Evolutionary conservation across 2,888 invertebrate species (phyloP).

Genomic region (Scaeva pyrastri): DNA sequence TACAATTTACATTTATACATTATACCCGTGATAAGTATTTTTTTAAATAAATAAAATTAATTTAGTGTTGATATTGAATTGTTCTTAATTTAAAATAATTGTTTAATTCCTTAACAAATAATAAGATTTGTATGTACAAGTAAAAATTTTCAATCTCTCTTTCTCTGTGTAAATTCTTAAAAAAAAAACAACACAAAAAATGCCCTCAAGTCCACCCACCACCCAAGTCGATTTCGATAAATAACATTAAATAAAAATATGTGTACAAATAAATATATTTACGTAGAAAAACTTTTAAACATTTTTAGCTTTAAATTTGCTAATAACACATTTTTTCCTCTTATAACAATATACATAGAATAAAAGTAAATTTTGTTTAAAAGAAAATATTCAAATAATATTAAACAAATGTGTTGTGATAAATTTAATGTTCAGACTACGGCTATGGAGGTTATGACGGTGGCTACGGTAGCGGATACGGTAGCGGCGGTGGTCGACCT

Average conservation of each 20-base stretch:
- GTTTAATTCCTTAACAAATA: neutral
- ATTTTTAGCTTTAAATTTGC: constrained; percentile 59
- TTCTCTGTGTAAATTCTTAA: neutral
- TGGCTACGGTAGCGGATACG: constrained; percentile 94
- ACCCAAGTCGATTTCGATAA: constrained; percentile 54
- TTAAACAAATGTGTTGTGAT: constrained; percentile 70
- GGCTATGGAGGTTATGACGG: constrained; percentile 85
- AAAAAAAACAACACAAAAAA: constrained; percentile 23
- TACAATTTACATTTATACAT: too few relatives aligned
- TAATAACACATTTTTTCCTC: constrained; percentile 59
- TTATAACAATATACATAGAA: constrained; percentile 46
- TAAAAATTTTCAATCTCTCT: constrained; percentile 12
- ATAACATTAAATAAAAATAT: neutral
- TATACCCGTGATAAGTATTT: too few relatives aligned
- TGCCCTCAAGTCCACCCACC: constrained; percentile 71
- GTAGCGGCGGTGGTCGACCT: constrained; percentile 92
- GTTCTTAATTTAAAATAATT: too few relatives aligned
- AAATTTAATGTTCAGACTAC: constrained; percentile 87
- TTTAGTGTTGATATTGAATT: too few relatives aligned
- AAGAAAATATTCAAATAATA: constrained; percentile 55
- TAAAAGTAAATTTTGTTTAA: constrained; percentile 63
- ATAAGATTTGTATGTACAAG: neutral
- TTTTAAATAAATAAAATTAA: too few relatives aligned
- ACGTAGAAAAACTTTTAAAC: constrained; percentile 34
- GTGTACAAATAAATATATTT: constrained; percentile 17